Evolutionary conservation across 2,888 invertebrate species (phyloP).

Genomic region (Plusia festucae): DNA sequence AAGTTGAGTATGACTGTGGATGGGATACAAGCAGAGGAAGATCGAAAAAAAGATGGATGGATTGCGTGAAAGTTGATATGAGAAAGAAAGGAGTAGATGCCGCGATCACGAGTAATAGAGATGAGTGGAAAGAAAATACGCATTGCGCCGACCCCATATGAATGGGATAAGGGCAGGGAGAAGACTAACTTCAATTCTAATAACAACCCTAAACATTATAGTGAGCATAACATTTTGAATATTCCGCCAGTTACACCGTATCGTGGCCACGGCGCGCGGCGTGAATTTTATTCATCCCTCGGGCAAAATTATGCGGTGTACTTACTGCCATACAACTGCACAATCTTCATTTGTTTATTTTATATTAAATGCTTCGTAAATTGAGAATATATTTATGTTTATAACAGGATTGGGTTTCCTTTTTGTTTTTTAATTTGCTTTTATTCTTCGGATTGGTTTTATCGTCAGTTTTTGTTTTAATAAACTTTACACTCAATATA

Average conservation of each 20-base stretch:
- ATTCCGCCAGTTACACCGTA: slow-evolving; percentile 44
- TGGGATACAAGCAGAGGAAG: too few relatives aligned
- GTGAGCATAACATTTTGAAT: slow-evolving; percentile 25
- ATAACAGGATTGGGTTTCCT: not conserved
- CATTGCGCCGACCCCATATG: too few relatives aligned
- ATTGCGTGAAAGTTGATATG: too few relatives aligned
- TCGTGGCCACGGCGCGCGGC: slow-evolving; percentile 28
- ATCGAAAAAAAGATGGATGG: too few relatives aligned
- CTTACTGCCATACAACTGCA: slow-evolving; percentile 38
- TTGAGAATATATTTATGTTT: not conserved
- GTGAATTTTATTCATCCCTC: slow-evolving; percentile 53
- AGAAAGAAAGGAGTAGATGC: too few relatives aligned
- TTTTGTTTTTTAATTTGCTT: not conserved
- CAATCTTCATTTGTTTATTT: slow-evolving; percentile 48
- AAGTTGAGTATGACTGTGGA: too few relatives aligned
- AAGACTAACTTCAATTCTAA: slow-evolving; percentile 22
- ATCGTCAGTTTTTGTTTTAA: too few relatives aligned
- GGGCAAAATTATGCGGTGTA: slow-evolving; percentile 55
- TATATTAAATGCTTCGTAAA: slow-evolving; percentile 21
- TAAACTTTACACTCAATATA: too few relatives aligned
- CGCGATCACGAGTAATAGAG: too few relatives aligned
- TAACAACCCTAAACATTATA: slow-evolving; percentile 32
- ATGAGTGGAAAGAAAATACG: too few relatives aligned
- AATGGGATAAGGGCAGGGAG: too few relatives aligned
- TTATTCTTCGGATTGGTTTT: too few relatives aligned